Base-by-base conservation (phyloP, 2,888 invertebrate species). In the Ornithoptera priamus region DNA sequence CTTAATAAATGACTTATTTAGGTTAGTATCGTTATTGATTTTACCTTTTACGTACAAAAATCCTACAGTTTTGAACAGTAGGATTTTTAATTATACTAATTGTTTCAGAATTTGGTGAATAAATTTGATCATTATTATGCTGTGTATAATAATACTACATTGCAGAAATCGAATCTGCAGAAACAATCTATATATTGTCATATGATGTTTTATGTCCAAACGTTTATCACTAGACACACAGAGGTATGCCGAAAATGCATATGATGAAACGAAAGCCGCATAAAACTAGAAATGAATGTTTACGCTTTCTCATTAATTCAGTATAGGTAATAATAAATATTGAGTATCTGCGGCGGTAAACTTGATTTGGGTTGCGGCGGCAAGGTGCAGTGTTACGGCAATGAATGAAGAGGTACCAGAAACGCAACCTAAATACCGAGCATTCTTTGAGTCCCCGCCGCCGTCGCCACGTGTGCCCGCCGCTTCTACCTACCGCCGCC, bases 361-460 rank as follows among this genome's bases (percentile, higher is more conserved):
- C 56, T 65, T 63, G 70, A 20, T 22, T 70, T 59, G 66, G 18
- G 66, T 30, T 71, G 69, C 66, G 68, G 68, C 65, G 78, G 82
- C 84, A 85, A 85, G 87, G 84, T 91, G 90, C 90, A 90, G 84
- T 88, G 87, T 84, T 87, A 85, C 86, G 85, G 87, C 89, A 86
- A 86, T 92, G 90, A 92, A 92, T 92, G 92, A 88, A 91, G 88
- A 88, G 87, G 88, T 89, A 89, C 89, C 88, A 89, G 87, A 87
- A 88, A 88, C 87, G 87, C 88, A 91, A 92, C 92, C 92, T 89
- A 92, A 92, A 92, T 92, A 91, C 92, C 90, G 76, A 78, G 80
- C 89, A 92, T 92, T 90, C 90, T 86, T 89, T 83, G 77, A 87
- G 87, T 82, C 84, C 81, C 83, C 84, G 83, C 74, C 76, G 79